Percentiles rank a stretch among this genome's conserved stretches.
These are phyloP conservation scores for Copidosoma aretas DNA, from an alignment of 2,888 invertebrate genomes.

Conservation along the genomic window DNA sequence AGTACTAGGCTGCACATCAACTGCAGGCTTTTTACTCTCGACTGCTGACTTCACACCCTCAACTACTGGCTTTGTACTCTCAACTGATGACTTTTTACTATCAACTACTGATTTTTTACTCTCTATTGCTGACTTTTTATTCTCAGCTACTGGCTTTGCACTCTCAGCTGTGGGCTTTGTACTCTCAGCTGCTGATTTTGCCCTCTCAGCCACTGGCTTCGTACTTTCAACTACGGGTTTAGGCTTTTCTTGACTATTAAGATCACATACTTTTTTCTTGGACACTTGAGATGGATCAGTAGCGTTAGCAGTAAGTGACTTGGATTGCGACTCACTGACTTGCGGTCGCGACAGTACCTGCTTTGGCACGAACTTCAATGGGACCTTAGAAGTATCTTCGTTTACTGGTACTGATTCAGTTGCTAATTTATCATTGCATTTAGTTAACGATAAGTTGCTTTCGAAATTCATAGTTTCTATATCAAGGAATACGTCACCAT, in stretches of 20 bases:
- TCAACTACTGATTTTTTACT: no score
- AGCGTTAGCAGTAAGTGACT: constrained; percentile 10
- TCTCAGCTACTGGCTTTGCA: background rate
- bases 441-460: constrained; percentile 19
- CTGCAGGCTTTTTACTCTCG: no score
- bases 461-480: constrained; percentile 33
- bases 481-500: constrained; percentile 36
- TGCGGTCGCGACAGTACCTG: constrained; percentile 32
- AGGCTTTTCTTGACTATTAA: constrained; percentile 38
- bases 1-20: background rate
- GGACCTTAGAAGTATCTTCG: constrained; percentile 31
- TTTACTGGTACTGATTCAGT: background rate
- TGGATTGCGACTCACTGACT: constrained; percentile 12
- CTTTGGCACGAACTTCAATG: constrained; percentile 34
- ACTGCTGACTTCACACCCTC: no score
- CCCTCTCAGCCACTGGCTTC: background rate
- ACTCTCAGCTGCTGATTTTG: background rate
- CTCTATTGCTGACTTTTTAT: no score
- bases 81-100: no score
- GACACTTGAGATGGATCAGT: constrained; percentile 37
- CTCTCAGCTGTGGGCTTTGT: constrained; percentile 4
- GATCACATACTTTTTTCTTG: constrained; percentile 43
- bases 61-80: no score
- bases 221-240: constrained; percentile 9
- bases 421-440: constrained; percentile 13